These are phyloP conservation scores for Nemotelus nigrinus DNA, from an alignment of 2,888 invertebrate genomes.

Conservation along the genomic window DNA sequence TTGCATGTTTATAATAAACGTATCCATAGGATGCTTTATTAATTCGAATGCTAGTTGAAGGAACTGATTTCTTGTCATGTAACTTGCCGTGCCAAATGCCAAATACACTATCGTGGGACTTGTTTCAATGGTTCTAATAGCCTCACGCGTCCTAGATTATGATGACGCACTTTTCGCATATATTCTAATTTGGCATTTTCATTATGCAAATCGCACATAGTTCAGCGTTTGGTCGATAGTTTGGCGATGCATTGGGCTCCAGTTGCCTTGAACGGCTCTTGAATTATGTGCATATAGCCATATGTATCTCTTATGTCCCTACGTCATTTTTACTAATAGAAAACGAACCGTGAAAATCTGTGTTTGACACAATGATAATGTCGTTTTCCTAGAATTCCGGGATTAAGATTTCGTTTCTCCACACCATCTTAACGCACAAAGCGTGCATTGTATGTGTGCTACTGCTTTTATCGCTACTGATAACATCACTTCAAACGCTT, in stretches of 20 bases:
- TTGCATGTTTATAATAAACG: too few species aligned
- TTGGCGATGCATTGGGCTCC: neutral
- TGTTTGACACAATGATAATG: neutral
- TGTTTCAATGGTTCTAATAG: conserved; percentile 8
- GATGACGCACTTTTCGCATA: conserved; percentile 4
- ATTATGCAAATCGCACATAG: conserved; percentile 33
- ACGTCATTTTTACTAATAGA: neutral
- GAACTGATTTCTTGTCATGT: too few species aligned
- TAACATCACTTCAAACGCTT: conserved; percentile 28
- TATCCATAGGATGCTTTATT: too few species aligned
- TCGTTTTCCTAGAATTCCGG: conserved; percentile 9
- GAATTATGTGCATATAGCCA: neutral
- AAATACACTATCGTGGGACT: neutral
- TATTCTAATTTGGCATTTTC: neutral
- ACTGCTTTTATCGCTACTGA: conserved; percentile 35
- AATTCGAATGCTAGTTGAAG: too few species aligned
- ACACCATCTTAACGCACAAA: neutral
- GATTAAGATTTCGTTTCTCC: conserved; percentile 17
- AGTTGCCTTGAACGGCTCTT: neutral
- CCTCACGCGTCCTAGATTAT: neutral
- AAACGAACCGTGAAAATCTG: neutral
- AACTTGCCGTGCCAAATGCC: too few species aligned
- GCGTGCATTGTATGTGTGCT: conserved; percentile 37
- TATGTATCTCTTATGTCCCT: too few species aligned
- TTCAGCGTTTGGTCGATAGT: conserved; percentile 34